A percentile compares a stretch with the other conserved stretches of the same genome.
Evolutionary conservation across 2,888 invertebrate species (phyloP).

Genomic region (Sympetrum striolatum): DNA sequence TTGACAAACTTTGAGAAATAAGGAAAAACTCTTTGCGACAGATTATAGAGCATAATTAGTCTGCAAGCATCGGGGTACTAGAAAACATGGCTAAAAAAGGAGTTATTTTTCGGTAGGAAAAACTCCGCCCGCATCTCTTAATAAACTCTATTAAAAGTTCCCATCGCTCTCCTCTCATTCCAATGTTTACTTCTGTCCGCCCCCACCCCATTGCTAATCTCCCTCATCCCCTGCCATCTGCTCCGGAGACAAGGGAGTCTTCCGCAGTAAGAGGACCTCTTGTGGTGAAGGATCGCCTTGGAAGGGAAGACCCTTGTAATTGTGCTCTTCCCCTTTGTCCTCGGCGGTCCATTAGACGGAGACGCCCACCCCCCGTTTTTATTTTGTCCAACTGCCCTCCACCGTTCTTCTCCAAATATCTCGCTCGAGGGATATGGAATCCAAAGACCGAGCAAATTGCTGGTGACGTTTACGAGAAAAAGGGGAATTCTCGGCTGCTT

Average conservation of each 20-base stretch:
- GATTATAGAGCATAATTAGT: too few relatives aligned
- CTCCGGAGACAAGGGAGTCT: not conserved
- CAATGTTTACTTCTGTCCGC: not conserved
- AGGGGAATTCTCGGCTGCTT: too few relatives aligned
- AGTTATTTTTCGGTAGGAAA: not conserved
- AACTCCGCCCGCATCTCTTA: not conserved
- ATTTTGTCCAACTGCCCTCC: not conserved
- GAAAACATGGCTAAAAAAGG: too few relatives aligned
- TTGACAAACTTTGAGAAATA: too few relatives aligned
- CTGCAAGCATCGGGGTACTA: too few relatives aligned
- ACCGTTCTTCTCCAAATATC: too few relatives aligned
- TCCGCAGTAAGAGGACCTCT: not conserved
- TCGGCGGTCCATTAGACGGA: not conserved
- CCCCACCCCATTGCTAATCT: not conserved
- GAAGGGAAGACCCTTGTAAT: slow-evolving; percentile 17
- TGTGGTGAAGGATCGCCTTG: not conserved
- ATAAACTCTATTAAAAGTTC: not conserved
- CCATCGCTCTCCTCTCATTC: not conserved
- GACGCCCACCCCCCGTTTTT: not conserved
- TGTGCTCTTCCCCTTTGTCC: slow-evolving; percentile 13
- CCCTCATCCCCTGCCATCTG: not conserved
- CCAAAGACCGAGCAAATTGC: too few relatives aligned
- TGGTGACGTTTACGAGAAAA: too few relatives aligned
- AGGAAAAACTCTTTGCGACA: too few relatives aligned
- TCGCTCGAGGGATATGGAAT: too few relatives aligned